A percentile compares a stretch with the other conserved stretches of the same genome.
Conservation (phyloP, 2,113 vertebrate species). For the Agelaius tricolor region DNA sequence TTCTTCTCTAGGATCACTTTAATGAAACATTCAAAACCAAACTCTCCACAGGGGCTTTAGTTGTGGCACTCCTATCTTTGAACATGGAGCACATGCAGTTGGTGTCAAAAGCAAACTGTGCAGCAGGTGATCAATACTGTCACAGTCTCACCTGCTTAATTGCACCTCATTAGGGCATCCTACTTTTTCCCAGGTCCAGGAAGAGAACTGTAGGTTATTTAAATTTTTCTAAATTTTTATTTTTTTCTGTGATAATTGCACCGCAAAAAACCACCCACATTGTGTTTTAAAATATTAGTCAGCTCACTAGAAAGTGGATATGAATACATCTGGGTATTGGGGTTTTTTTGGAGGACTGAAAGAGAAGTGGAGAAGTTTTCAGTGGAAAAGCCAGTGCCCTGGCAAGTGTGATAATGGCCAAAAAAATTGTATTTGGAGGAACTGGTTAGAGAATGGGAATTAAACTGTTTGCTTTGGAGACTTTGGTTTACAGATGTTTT, state of each 20-base stretch:
- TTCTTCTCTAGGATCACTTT: not conserved
- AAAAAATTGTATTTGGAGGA: not conserved
- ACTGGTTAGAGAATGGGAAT: not conserved
- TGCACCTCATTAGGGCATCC: not conserved
- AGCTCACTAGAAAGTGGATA: not conserved
- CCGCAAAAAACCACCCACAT: not conserved
- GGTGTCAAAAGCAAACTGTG: not conserved
- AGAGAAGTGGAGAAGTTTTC: not conserved
- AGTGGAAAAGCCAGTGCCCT: not conserved
- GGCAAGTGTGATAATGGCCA: not conserved
- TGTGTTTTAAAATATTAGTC: not conserved
- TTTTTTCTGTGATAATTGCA: not conserved
- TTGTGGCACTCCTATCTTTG: not conserved
- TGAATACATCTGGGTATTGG: not conserved
- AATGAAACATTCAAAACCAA: not conserved
- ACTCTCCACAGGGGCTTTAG: not conserved
- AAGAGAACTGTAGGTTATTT: not conserved
- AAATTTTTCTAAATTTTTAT: not conserved
- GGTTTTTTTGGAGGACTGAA: not conserved
- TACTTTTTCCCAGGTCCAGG: not conserved
- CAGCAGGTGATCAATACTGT: not conserved
- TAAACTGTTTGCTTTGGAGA: not conserved
- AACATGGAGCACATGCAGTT: not conserved
- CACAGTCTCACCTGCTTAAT: not conserved
- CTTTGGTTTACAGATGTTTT: not conserved